Percentiles rank a stretch among this genome's conserved stretches.
phyloP scores from a whole-genome alignment of 2,797 vertebrate genomes.

The Crenuchus spilurus region DNA sequence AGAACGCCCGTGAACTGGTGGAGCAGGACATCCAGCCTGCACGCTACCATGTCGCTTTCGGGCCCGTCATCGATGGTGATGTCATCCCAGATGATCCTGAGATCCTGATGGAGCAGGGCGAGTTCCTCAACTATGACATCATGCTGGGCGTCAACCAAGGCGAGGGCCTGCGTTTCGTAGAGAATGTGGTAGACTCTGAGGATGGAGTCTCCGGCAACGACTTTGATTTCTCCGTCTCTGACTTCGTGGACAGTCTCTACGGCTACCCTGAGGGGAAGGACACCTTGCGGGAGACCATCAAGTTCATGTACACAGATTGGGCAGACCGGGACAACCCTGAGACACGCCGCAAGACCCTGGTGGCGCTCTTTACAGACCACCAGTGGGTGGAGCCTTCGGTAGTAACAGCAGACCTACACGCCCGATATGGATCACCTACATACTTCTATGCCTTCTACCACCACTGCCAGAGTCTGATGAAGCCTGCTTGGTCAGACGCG shows the following conservation, averaged over 20 bases:
- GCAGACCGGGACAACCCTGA: conserved; percentile 96
- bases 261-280: conserved; percentile 98
- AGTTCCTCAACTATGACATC: conserved; percentile 99
- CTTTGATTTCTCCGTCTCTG: conserved; percentile 97
- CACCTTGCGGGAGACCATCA: conserved; percentile 95
- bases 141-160: conserved; percentile 99
- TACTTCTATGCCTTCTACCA: conserved; percentile 99
- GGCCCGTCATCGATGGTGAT: conserved; percentile 96
- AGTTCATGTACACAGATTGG: conserved; percentile 99
- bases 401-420: conserved; percentile 95
- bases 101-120: conserved; percentile 99
- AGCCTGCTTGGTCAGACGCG: conserved; percentile 95
- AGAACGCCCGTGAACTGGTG: conserved; percentile 93
- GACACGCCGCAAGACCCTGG: conserved; percentile 94
- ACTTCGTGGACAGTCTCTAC: conserved; percentile 97
- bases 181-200: conserved; percentile 95
- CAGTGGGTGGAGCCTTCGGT: conserved; percentile 98
- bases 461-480: conserved; percentile 99
- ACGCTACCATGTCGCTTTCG: conserved; percentile 96
- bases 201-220: conserved; percentile 96
- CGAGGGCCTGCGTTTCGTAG: conserved; percentile 96
- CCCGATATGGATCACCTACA: conserved; percentile 95
- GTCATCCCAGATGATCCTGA: conserved; percentile 97
- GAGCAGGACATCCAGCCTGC: conserved; percentile 98
- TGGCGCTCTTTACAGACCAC: conserved; percentile 97